Percentiles rank a stretch among this genome's conserved stretches.
These are phyloP conservation scores for Oreotrochilus melanogaster DNA, from an alignment of 2,113 vertebrate species.

Conservation along the genomic window DNA sequence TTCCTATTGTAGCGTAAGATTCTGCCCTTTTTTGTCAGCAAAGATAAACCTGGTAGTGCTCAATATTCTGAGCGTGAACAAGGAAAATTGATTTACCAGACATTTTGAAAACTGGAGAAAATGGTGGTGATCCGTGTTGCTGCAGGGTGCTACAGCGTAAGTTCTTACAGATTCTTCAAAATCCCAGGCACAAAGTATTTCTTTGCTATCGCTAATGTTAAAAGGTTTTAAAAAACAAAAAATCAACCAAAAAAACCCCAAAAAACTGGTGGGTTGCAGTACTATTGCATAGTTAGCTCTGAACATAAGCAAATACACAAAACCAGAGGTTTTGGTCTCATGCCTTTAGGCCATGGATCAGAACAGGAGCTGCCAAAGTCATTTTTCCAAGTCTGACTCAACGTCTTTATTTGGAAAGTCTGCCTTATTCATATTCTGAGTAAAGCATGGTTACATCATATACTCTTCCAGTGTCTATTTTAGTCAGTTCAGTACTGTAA, in stretches of 20 bases:
- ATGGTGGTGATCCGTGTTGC: background rate
- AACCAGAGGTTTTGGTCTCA: background rate
- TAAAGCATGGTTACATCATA: background rate
- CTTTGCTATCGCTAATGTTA: background rate
- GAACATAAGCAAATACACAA: background rate
- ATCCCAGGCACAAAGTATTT: background rate
- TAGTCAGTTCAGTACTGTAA: background rate
- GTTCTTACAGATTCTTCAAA: background rate
- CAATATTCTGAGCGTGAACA: background rate
- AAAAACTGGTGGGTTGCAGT: background rate
- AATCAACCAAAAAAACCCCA: no score
- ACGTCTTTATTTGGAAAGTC: background rate
- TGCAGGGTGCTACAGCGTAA: background rate
- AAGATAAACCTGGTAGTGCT: background rate
- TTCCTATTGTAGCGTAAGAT: background rate
- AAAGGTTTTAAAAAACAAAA: background rate
- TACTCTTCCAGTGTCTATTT: background rate
- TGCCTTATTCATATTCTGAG: background rate
- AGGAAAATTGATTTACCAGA: background rate
- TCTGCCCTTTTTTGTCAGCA: background rate
- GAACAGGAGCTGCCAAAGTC: background rate
- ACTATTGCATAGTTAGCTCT: background rate
- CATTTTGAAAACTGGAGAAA: background rate
- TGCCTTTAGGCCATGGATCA: background rate
- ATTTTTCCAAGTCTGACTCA: background rate